Percentiles rank a stretch among this genome's conserved stretches.
These are phyloP conservation scores for Caracal caracal DNA, from an alignment of 2,113 vertebrate genomes.

Conservation along the genomic window DNA sequence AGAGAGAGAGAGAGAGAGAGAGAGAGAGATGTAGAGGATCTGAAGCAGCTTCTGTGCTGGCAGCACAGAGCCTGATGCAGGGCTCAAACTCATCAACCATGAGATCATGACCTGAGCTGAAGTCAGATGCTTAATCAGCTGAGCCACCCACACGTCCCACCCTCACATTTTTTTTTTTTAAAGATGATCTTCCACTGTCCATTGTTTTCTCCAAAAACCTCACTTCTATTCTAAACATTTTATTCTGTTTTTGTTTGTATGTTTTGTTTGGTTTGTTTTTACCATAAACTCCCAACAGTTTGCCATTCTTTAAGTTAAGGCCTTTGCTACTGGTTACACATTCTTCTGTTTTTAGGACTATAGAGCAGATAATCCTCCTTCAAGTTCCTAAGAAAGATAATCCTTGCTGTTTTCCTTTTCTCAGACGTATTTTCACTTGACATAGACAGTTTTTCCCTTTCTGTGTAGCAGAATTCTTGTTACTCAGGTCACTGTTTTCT, in stretches of 20 bases:
- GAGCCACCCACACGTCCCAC: no score
- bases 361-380: constrained; percentile 3
- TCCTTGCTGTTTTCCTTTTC: constrained; percentile 39
- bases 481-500: constrained; percentile 35
- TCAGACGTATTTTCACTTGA: constrained; percentile 42
- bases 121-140: no score
- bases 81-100: no score
- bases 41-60: no score
- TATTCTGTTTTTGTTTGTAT: neutral
- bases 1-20: no score
- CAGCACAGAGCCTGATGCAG: no score
- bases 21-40: no score
- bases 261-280: neutral
- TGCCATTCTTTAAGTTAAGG: neutral
- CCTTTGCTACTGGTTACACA: neutral
- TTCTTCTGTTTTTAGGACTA: neutral
- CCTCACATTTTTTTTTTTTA: constrained; percentile 5
- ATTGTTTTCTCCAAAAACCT: neutral
- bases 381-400: constrained; percentile 36
- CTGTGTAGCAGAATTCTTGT: neutral
- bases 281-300: constrained; percentile 2
- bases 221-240: constrained; percentile 39
- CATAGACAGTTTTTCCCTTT: neutral
- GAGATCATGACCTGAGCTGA: no score
- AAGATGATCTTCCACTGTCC: neutral